Conservation (phyloP, 2,888 invertebrate genomes). For the Hoplodrina blanda region DNA sequence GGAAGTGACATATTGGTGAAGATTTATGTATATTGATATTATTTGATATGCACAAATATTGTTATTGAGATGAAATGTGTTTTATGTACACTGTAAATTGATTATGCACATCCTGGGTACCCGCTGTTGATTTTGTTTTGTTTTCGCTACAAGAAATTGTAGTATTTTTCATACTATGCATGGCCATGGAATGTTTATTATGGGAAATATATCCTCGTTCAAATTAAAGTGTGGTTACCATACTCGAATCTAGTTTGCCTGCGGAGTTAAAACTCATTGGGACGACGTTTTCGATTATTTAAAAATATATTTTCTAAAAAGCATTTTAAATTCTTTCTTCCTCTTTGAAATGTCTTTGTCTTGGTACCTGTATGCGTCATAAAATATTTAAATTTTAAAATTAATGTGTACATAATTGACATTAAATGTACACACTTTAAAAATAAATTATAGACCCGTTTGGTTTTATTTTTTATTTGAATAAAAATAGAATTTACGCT, state of each 20-base stretch:
- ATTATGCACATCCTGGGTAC: constrained; percentile 83
- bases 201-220: constrained; percentile 64
- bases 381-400: constrained; percentile 45
- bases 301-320: constrained; percentile 54
- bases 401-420: constrained; percentile 64
- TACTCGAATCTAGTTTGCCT: constrained; percentile 72
- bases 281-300: constrained; percentile 62
- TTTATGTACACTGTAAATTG: constrained; percentile 84
- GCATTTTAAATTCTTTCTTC: constrained; percentile 54
- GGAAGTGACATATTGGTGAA: constrained; percentile 80
- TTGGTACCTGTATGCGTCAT: constrained; percentile 62
- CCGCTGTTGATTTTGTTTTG: constrained; percentile 79
- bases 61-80: constrained; percentile 71
- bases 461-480: constrained; percentile 52
- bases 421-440: constrained; percentile 64
- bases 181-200: constrained; percentile 85
- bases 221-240: constrained; percentile 70
- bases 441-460: constrained; percentile 60
- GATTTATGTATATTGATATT: constrained; percentile 69
- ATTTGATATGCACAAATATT: constrained; percentile 67
- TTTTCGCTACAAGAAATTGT: constrained; percentile 81
- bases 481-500: constrained; percentile 59
- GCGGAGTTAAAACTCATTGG: constrained; percentile 70
- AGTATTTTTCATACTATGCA: constrained; percentile 84
- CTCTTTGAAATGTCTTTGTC: constrained; percentile 58